These are phyloP conservation scores for Rhynchotus rufescens DNA, from an alignment of 2,797 vertebrate species.

Conservation along the genomic window DNA sequence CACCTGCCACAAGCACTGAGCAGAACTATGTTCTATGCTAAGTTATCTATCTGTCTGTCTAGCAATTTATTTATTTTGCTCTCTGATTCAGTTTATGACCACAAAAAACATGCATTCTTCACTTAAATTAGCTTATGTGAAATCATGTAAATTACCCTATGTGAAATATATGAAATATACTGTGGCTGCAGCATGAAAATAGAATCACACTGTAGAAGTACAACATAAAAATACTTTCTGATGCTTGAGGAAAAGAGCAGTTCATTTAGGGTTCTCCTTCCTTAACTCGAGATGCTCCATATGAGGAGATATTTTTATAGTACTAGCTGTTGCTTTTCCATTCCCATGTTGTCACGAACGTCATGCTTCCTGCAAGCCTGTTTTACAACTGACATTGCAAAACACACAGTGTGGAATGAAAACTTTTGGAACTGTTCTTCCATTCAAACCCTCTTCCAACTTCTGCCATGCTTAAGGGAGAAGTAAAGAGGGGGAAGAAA, in stretches of 20 bases:
- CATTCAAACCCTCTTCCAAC: background rate
- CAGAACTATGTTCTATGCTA: background rate
- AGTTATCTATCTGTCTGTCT: background rate
- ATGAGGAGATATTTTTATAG: background rate
- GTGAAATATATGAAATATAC: background rate
- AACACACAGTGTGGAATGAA: background rate
- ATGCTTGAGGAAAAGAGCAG: background rate
- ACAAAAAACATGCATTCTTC: background rate
- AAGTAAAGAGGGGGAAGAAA: fast-evolving
- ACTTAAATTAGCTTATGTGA: background rate
- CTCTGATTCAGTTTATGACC: background rate
- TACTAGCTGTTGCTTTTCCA: background rate
- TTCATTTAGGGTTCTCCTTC: background rate
- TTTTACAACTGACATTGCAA: background rate
- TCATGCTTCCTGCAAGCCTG: background rate
- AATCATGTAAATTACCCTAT: background rate
- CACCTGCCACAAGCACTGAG: background rate
- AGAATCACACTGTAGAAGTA: background rate
- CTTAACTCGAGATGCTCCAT: background rate
- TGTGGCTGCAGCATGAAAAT: background rate
- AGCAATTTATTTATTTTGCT: background rate
- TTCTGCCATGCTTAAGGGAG: background rate
- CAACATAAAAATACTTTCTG: background rate
- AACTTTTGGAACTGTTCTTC: background rate
- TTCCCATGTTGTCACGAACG: background rate